Conservation (phyloP, 2,797 vertebrate genomes). For the Tachyglossus aculeatus region DNA sequence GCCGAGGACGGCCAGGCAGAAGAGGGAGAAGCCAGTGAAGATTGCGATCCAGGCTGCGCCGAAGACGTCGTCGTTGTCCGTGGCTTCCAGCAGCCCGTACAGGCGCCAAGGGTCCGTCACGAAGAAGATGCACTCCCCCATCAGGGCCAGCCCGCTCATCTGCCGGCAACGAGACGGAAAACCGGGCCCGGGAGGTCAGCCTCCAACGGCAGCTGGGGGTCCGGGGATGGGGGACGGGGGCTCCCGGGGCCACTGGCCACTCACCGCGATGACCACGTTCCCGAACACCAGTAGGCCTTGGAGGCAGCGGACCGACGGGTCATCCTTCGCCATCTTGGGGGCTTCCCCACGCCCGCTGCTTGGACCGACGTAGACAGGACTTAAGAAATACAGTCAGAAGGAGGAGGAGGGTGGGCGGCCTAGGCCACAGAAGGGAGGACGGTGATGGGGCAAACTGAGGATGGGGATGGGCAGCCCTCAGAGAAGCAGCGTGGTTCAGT, state of each 20-base stretch:
- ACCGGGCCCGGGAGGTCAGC: background rate
- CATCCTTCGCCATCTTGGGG: constrained; percentile 71
- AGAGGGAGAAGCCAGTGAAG: constrained; percentile 79
- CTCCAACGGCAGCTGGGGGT: background rate
- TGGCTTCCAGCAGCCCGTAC: constrained; percentile 73
- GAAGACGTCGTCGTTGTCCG: constrained; percentile 72
- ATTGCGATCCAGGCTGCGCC: constrained; percentile 82
- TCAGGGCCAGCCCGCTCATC: constrained; percentile 80
- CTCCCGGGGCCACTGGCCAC: constrained; percentile 49
- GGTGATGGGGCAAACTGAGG: no score
- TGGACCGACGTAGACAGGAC: no score
- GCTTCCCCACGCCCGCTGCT: no score
- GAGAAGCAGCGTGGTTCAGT: no score
- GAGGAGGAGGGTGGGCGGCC: no score
- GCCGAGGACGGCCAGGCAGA: constrained; percentile 74
- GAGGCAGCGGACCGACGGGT: constrained; percentile 65
- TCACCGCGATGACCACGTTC: constrained; percentile 78
- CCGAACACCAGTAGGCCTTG: constrained; percentile 77
- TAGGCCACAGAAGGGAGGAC: no score
- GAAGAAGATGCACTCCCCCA: constrained; percentile 82
- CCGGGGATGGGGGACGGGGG: no score
- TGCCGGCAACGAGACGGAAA: constrained; percentile 41
- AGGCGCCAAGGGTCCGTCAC: constrained; percentile 68
- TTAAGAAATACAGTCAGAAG: no score
- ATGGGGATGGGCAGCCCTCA: no score